Base-by-base conservation (phyloP, 2,797 vertebrate species). In the Poecilia gillii region DNA sequence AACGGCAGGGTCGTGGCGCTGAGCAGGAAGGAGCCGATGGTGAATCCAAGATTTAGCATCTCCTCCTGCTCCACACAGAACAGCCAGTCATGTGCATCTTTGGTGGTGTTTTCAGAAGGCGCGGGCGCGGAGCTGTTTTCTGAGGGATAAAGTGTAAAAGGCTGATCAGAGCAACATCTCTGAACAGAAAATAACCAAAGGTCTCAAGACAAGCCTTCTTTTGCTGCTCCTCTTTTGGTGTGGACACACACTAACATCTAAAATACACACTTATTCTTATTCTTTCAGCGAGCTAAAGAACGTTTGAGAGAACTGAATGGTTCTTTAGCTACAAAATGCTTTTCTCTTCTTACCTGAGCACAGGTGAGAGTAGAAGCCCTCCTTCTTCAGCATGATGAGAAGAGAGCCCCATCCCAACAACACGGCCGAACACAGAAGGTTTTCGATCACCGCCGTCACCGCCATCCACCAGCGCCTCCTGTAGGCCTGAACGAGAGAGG, bases 381-480 rank as follows among this genome's bases (percentile, higher is more conserved):
- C 95, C 1, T 81, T 90, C 88, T 97, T 97, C 71, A 98, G 95
- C 96, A 98, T 98, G 89, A 98, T 97, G 76, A 98, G 97, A 86
- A 98, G 91, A 41, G 97, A 98, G 39, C 94, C 96, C 97, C 97
- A 98, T 46, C 97, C 97, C 43, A 98, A 93, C 59, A 98, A 94
- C 76, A 98, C 97, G 0, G 97, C 97, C 0, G 97, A 98, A 84
- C 97, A 98, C 85, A 97, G 94, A 78, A 98, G 94, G 83, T 98
- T 98, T 85, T 98, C 97, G 74, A 98, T 49, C 73, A 97, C 95
- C 0, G 97, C 97, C 0, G 96, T 96, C 88, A 95, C 88, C 0
- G 97, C 97, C 96, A 98, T 98, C 97, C 97, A 98, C 97, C 97
- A 98, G 82, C 97, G 97, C 87, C 97, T 93, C 73, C 80, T 85